Base-by-base conservation (phyloP, 2,888 invertebrate genomes). In the Matsumyia berberina region DNA sequence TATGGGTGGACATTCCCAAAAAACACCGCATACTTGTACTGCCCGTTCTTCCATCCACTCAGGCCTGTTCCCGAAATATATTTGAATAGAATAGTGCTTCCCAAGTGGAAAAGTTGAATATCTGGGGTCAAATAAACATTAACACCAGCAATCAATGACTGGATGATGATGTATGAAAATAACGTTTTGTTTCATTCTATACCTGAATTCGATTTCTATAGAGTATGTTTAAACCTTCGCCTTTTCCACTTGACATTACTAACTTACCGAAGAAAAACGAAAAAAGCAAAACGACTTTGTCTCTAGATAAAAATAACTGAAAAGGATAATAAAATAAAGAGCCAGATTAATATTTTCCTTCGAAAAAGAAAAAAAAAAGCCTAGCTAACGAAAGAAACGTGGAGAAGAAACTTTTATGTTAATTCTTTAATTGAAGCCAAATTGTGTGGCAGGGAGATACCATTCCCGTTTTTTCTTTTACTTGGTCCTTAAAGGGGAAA, bases 371-470 rank as follows among this genome's bases (percentile, higher is more conserved):
- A 17, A 46, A 19, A 5, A 6, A 19, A 24, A 35, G 9, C 15
- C 31, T 35, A 17, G 17, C 44, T 19, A 35, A 46, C n/a, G 19
- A 35, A 49, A 57, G 64, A 49, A 60, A 37, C 31, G 29, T 51
- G 31, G 33, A 49, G 51, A 39, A 60, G 62, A 51, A 53, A 73
- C 53, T 73, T 72, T 42, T 53, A 73, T 62, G 73, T 53, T 73
- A 73, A 73, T 73, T 62, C 62, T 44, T 73, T 73, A 62, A 72
- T 72, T 70, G 57, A 70, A 58, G 57, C 44, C 69, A 58, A 57
- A 70, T 46, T 58, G 58, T 42, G 57, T 55, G 57, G 69, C 57
- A 57, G 49, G 29, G 29, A 57, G 57, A 57, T 44, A 39, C 19
- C 55, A 42, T 60, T 37, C 5, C 37, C 57, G 35, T 46, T 46